Conservation (phyloP, 2,888 invertebrate species). For the Ephialtes manifestator region DNA sequence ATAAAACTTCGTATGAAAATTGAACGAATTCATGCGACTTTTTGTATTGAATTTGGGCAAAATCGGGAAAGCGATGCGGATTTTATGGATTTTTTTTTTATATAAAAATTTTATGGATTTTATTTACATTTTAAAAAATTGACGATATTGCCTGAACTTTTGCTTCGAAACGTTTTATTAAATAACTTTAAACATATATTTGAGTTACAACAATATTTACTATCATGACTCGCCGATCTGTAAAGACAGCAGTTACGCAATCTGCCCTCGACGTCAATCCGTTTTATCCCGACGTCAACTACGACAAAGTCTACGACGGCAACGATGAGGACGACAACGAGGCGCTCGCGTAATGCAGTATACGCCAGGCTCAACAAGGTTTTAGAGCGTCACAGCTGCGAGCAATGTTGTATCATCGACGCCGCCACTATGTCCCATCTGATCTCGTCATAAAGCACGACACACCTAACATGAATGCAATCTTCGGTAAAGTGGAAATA, state of each 20-base stretch:
- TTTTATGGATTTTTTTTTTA: neutral
- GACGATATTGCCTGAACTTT: no score
- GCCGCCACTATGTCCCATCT: conserved; percentile 53
- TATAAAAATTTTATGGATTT: neutral
- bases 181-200: neutral
- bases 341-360: conserved; percentile 16
- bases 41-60: no score
- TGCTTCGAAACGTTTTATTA: neutral
- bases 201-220: conserved; percentile 36
- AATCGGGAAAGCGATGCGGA: neutral
- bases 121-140: no score
- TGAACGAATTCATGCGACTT: conserved; percentile 9
- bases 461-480: neutral
- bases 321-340: conserved; percentile 55
- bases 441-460: conserved; percentile 21
- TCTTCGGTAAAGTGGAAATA: neutral
- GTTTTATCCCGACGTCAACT: conserved; percentile 57
- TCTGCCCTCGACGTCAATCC: conserved; percentile 65
- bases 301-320: conserved; percentile 46
- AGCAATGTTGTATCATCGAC: conserved; percentile 78
- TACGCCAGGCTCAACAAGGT: conserved; percentile 47
- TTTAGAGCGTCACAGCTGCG: conserved; percentile 74
- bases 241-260: conserved; percentile 47
- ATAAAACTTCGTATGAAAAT: neutral
- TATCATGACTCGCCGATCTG: conserved; percentile 16